Base-by-base conservation (phyloP, 2,888 invertebrate species). In the Neocrepidodera transversa region DNA sequence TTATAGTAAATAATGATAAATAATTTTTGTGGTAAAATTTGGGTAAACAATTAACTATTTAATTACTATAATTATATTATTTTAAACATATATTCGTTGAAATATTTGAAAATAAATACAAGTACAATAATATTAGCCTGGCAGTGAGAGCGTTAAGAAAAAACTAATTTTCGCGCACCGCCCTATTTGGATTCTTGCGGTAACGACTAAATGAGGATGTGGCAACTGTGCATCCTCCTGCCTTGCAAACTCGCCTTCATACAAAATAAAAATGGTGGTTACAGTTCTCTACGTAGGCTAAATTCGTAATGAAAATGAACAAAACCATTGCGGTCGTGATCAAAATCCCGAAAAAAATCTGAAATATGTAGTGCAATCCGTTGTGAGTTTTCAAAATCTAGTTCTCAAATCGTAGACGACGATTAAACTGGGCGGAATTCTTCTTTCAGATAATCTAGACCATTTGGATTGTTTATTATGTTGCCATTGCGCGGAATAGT, bases 261-360 rank as follows among this genome's bases (percentile, higher is more conserved):
- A 66, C 69, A 70, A 68, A 74, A 74, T 72, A 72, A 75, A 75
- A 75, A 77, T 77, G 77, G 77, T 75, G 76, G 75, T 72, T 72
- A 68, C 64, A 68, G 66, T 61, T 65, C 67, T 62, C 69, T 69
- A 68, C 67, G 59, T 68, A 61, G 59, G 55, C 58, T 64, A 68
- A 64, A 63, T 62, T 61, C 54, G 57, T 55, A 63, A 57, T 58
- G 48, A 67, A 68, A 67, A 71, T 72, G 68, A 65, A 62, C 60
- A 60, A 60, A 65, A 58, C 54, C 61, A 58, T 49, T 40, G 60
- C 65, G 67, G 68, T 70, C 68, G 72, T 68, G 67, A 66, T 62
- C 55, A 50, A 48, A 58, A 59, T 60, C 60, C 64, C 57, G 28
- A 43, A 45, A 49, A 56, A 60, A 60, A 43, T 58, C 38, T 47